Evolutionary conservation across 1,140 invertebrate species (phyloP).

Genomic region (Hycleus phaleratus): DNA sequence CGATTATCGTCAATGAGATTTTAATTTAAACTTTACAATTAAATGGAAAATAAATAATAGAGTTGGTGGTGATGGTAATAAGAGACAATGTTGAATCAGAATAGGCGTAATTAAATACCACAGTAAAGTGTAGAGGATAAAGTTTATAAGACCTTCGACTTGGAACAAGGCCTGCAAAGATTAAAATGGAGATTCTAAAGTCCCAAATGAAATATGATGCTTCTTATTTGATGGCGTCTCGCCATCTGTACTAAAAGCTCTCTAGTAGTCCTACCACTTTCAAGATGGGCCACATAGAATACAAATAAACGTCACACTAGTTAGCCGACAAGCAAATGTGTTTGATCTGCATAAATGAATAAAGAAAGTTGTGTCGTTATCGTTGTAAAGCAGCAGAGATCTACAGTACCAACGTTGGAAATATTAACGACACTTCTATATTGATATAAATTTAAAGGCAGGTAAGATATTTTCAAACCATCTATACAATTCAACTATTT

Average conservation of each 20-base stretch:
- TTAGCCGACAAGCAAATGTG: slow-evolving; percentile 10
- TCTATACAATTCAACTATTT: background rate
- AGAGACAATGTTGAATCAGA: slow-evolving; percentile 9
- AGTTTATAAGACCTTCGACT: slow-evolving; percentile 22
- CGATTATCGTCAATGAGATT: background rate
- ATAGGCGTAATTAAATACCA: slow-evolving; percentile 20
- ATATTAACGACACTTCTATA: background rate
- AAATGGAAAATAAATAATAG: slow-evolving; percentile 3
- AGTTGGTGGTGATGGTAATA: slow-evolving; percentile 12
- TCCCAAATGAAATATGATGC: slow-evolving; percentile 28
- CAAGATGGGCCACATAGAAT: slow-evolving; percentile 8
- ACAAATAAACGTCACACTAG: slow-evolving; percentile 24
- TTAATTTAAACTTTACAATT: background rate
- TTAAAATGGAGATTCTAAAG: slow-evolving; percentile 30
- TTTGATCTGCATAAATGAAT: slow-evolving; percentile 19
- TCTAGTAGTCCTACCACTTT: background rate
- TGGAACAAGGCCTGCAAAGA: slow-evolving; percentile 19
- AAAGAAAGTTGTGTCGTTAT: slow-evolving; percentile 1
- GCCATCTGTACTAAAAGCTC: slow-evolving; percentile 13
- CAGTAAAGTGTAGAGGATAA: slow-evolving; percentile 15
- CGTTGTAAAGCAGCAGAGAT: background rate
- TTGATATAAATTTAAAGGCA: background rate
- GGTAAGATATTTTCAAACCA: background rate
- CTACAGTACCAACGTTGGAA: background rate
- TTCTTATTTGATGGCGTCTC: slow-evolving; percentile 25